These are phyloP conservation scores for Triplophysa tibetana DNA, from an alignment of 2,113 vertebrate genomes.

Conservation along the genomic window DNA sequence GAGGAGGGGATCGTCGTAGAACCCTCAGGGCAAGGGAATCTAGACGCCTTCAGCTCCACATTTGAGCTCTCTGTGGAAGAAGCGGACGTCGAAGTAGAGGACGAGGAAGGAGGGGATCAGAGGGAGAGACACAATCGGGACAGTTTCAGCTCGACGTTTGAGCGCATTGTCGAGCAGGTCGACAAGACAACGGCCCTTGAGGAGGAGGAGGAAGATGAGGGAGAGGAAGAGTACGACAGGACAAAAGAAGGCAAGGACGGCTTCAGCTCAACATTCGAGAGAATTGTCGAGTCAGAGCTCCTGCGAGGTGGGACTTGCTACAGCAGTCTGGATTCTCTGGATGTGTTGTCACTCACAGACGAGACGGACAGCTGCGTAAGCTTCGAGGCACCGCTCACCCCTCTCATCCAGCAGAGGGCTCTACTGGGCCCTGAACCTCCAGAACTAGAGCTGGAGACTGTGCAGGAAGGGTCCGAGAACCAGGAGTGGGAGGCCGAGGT, in stretches of 20 bases:
- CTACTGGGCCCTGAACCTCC: conserved; percentile 84
- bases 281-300: conserved; percentile 93
- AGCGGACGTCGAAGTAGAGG: conserved; percentile 60
- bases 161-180: conserved; percentile 91
- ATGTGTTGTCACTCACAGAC: conserved; percentile 91
- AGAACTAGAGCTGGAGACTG: conserved; percentile 80
- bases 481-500: conserved; percentile 71
- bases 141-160: conserved; percentile 92
- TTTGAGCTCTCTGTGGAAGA: conserved; percentile 75
- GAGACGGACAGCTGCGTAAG: conserved; percentile 98
- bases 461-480: conserved; percentile 76
- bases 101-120: conserved; percentile 63
- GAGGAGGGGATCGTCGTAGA: conserved; percentile 47
- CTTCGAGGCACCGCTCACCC: conserved; percentile 92
- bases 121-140: conserved; percentile 76
- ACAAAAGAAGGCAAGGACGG: conserved; percentile 87
- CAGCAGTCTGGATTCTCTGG: conserved; percentile 94
- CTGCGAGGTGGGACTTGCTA: conserved; percentile 90
- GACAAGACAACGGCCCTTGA: conserved; percentile 65
- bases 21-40: conserved; percentile 52
- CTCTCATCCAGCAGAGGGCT: conserved; percentile 92
- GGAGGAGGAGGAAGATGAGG: conserved; percentile 70
- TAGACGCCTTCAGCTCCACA: conserved; percentile 76
- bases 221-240: conserved; percentile 72
- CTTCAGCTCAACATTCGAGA: conserved; percentile 95